Percentiles rank a stretch among this genome's conserved stretches.
Evolutionary conservation across 2,113 vertebrate species (phyloP).

Genomic region (Ictalurus punctatus): DNA sequence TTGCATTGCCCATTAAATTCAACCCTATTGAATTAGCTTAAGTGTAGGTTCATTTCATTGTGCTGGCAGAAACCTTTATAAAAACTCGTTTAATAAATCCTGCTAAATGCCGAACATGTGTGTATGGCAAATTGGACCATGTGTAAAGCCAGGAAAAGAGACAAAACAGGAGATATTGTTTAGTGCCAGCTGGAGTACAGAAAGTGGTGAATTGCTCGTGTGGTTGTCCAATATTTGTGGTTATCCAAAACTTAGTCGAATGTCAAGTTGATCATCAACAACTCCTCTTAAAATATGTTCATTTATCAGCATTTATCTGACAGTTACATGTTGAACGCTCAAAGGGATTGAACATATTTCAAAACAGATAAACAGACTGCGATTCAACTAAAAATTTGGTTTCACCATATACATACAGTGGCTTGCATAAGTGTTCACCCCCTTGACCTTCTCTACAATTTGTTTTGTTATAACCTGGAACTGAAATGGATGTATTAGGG

Average conservation of each 20-base stretch:
- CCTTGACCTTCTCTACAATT: neutral
- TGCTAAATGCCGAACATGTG: constrained; percentile 36
- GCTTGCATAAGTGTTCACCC: neutral
- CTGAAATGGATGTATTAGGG: neutral
- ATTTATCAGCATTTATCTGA: neutral
- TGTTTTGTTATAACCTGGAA: neutral
- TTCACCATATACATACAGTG: neutral
- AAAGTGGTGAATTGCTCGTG: constrained; percentile 8
- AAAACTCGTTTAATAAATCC: constrained; percentile 37
- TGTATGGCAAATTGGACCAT: constrained; percentile 15
- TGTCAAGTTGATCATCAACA: neutral
- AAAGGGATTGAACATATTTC: neutral
- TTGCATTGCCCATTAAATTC: constrained; percentile 37
- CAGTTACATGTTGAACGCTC: neutral
- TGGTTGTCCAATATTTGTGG: neutral
- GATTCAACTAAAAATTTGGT: neutral
- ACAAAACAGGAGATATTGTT: constrained; percentile 27
- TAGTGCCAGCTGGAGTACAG: neutral
- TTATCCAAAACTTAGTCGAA: neutral
- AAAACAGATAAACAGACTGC: neutral
- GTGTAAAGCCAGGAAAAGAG: constrained; percentile 25
- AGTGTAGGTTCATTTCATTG: constrained; percentile 51
- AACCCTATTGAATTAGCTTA: constrained; percentile 38
- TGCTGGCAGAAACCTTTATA: constrained; percentile 34
- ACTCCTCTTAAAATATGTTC: neutral